Conservation (phyloP, 2,888 invertebrate genomes). For the Drosophila falleni region DNA sequence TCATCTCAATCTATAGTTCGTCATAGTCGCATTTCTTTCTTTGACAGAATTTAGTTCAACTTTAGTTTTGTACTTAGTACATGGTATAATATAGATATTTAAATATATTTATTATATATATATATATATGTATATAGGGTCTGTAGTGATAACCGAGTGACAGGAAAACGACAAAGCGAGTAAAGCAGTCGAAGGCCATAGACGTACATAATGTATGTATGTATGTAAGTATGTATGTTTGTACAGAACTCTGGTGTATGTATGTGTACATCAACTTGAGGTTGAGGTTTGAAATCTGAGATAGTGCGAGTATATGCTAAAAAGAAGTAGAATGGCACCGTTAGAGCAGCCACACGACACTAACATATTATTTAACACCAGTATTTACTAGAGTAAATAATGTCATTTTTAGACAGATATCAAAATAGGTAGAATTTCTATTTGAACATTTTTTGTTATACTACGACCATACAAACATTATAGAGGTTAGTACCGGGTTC, state of each 20-base stretch:
- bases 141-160: slow-evolving; percentile 44
- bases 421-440: not conserved
- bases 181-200: slow-evolving; percentile 49
- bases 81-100: slow-evolving; percentile 11
- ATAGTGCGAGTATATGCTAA: slow-evolving; percentile 33
- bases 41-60: slow-evolving; percentile 45
- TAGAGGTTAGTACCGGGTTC: slow-evolving; percentile 15
- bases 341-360: slow-evolving; percentile 32
- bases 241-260: not conserved
- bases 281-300: slow-evolving; percentile 60
- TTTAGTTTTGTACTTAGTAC: slow-evolving; percentile 36
- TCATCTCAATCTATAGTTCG: not conserved
- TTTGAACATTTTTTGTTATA: not conserved
- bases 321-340: slow-evolving; percentile 38
- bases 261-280: slow-evolving; percentile 32
- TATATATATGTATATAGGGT: slow-evolving; percentile 12
- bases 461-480: not conserved
- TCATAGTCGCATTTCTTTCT: slow-evolving; percentile 28
- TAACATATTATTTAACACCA: not conserved
- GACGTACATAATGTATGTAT: not conserved
- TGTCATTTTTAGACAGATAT: not conserved
- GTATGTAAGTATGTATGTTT: not conserved
- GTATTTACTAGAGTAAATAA: not conserved
- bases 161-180: slow-evolving; percentile 47
- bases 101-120: slow-evolving; percentile 2